Conservation (phyloP, 2,888 invertebrate genomes). For the Ophion ellenae region DNA sequence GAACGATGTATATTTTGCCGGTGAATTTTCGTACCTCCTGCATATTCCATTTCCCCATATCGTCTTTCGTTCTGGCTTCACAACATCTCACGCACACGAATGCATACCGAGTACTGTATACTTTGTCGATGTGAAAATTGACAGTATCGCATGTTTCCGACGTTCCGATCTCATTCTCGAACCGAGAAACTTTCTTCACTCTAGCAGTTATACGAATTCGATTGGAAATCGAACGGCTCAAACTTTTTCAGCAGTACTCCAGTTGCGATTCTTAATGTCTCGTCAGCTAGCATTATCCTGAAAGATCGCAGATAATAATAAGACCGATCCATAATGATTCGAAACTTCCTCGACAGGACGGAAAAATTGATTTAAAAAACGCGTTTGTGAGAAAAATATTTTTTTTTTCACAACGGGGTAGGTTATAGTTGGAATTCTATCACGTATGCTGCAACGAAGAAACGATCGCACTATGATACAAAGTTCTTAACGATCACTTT, state of each 20-base stretch:
- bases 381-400: neutral
- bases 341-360: neutral
- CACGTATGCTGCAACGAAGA: neutral
- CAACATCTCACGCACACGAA: no score
- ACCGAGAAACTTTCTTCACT: neutral
- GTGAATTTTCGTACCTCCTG: constrained; percentile 19
- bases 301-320: no score
- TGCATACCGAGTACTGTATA: neutral
- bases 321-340: no score
- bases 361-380: neutral
- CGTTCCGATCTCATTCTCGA: neutral
- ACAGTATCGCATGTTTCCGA: neutral
- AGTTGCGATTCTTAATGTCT: neutral
- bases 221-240: neutral
- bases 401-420: constrained; percentile 4
- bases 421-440: constrained; percentile 27
- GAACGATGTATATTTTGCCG: constrained; percentile 25
- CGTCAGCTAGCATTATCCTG: no score
- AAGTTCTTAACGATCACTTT: constrained; percentile 34
- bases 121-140: neutral
- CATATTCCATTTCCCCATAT: constrained; percentile 19
- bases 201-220: neutral
- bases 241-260: neutral
- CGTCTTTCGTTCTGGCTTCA: neutral
- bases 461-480: constrained; percentile 11